Evolutionary conservation across 2,113 vertebrate genomes (phyloP).

Genomic region (Cercopithecus mona): DNA sequence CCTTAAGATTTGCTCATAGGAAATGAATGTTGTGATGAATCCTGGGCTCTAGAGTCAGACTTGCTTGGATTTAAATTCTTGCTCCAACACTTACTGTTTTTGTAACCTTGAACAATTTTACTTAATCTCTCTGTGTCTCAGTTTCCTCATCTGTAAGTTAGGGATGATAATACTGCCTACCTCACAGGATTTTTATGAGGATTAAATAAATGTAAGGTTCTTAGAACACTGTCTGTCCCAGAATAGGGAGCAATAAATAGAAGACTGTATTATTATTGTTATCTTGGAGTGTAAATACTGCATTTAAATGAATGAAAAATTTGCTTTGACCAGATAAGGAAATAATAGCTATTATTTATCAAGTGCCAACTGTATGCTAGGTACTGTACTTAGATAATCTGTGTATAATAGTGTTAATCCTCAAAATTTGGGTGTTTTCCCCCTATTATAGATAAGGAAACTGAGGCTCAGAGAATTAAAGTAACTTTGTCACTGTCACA

Average conservation of each 20-base stretch:
- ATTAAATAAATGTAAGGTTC: conserved; percentile 41
- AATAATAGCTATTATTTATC: conserved; percentile 55
- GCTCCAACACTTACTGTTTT: background rate
- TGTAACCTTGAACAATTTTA: conserved; percentile 39
- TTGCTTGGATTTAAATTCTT: conserved; percentile 17
- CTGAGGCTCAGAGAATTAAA: conserved; percentile 45
- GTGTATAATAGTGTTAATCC: conserved; percentile 26
- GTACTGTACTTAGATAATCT: conserved; percentile 29
- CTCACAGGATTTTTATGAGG: conserved; percentile 68
- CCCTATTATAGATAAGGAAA: conserved; percentile 46
- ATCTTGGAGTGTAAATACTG: conserved; percentile 53
- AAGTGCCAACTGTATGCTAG: conserved; percentile 18
- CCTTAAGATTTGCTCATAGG: background rate
- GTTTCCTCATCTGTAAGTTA: conserved; percentile 64
- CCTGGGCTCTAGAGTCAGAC: background rate
- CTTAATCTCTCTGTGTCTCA: conserved; percentile 55
- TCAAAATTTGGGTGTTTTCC: conserved; percentile 43
- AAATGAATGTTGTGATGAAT: conserved; percentile 32
- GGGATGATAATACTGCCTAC: conserved; percentile 63
- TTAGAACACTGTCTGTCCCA: conserved; percentile 49
- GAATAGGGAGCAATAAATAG: conserved; percentile 35
- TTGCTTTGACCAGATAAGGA: conserved; percentile 51
- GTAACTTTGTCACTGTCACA: conserved; percentile 45
- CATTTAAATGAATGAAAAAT: conserved; percentile 54
- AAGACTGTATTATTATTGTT: conserved; percentile 51